Conservation (phyloP, 2,797 vertebrate species). For the Sebastes hopkinsi region DNA sequence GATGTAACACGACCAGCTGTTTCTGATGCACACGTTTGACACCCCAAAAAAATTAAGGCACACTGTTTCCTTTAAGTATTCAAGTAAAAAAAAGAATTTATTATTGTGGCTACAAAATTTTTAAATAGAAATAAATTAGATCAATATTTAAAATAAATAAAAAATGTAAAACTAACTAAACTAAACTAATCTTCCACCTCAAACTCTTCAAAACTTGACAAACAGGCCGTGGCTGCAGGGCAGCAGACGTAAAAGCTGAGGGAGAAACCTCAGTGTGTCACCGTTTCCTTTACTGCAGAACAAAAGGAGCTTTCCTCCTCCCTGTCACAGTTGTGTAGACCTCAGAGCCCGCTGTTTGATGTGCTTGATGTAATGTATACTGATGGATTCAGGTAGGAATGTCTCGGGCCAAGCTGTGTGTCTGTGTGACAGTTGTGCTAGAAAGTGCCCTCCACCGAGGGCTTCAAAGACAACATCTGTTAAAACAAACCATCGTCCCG, state of each 20-base stretch:
- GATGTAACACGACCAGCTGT: neutral
- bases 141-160: too few species aligned
- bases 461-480: slow-evolving; percentile 80
- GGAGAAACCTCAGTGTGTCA: slow-evolving; percentile 34
- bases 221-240: slow-evolving; percentile 8
- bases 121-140: too few species aligned
- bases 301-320: slow-evolving; percentile 66
- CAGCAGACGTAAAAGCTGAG: neutral
- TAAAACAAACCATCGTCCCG: slow-evolving; percentile 71
- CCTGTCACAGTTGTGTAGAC: slow-evolving; percentile 60
- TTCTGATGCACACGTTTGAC: neutral
- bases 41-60: neutral
- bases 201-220: slow-evolving; percentile 14
- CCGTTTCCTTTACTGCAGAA: slow-evolving; percentile 42
- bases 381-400: slow-evolving; percentile 72
- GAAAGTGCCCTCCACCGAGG: slow-evolving; percentile 66
- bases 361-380: slow-evolving; percentile 63
- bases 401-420: slow-evolving; percentile 59
- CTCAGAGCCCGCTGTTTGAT: slow-evolving; percentile 62
- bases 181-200: slow-evolving; percentile 7
- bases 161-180: too few species aligned
- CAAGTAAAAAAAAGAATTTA: neutral
- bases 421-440: slow-evolving; percentile 69
- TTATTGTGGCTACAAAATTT: neutral
- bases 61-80: neutral